phyloP scores from a whole-genome alignment of 2,113 vertebrate species.

The Perognathus longimembris region DNA sequence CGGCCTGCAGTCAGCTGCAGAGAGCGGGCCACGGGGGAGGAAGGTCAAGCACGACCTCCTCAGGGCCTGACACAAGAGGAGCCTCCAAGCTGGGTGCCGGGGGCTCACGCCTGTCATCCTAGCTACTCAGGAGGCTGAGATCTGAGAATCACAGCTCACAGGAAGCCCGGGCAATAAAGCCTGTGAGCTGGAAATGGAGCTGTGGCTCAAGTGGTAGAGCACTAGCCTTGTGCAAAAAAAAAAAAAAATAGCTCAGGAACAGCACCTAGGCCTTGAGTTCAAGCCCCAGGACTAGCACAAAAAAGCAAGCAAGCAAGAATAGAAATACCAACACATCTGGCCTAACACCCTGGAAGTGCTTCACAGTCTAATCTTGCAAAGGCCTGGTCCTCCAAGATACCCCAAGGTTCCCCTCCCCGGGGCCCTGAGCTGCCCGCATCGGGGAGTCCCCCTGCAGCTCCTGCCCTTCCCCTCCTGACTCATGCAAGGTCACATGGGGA shows the following conservation, averaged over 20 bases:
- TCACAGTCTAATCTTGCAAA: background rate
- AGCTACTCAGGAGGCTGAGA: too few species aligned
- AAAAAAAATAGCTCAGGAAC: too few species aligned
- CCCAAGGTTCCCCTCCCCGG: background rate
- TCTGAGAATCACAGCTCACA: too few species aligned
- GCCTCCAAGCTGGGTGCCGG: background rate
- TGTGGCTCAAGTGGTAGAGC: too few species aligned
- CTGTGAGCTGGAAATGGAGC: background rate
- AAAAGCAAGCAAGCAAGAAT: too few species aligned
- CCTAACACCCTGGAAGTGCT: background rate
- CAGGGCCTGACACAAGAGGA: background rate
- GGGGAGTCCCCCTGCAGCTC: slow-evolving; percentile 39
- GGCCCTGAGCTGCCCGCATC: background rate
- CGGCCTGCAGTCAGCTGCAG: slow-evolving; percentile 38
- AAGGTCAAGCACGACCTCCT: background rate
- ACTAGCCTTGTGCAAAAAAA: too few species aligned
- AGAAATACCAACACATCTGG: background rate
- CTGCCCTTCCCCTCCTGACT: slow-evolving; percentile 63
- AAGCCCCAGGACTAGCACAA: too few species aligned
- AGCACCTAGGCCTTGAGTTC: too few species aligned
- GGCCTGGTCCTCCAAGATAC: background rate
- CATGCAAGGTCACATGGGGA: slow-evolving; percentile 51
- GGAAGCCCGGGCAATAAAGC: background rate
- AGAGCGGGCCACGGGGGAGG: background rate
- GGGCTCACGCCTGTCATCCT: too few species aligned